A percentile compares a stretch with the other conserved stretches of the same genome.
Evolutionary conservation across 2,113 vertebrate genomes (phyloP).

Genomic region (Alethe diademata): DNA sequence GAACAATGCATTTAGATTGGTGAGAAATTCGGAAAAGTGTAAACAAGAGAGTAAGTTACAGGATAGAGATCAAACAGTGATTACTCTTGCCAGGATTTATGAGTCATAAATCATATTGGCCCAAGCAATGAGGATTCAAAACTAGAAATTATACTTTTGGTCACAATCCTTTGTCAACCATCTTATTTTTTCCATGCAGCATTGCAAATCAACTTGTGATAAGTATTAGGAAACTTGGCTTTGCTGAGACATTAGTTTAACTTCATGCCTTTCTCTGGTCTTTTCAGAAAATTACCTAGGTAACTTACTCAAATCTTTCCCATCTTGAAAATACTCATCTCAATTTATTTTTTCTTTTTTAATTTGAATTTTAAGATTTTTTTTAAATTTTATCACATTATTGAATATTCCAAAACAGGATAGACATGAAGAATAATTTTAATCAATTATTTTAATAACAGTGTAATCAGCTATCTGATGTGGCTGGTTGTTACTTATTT

Average conservation of each 20-base stretch:
- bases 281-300: background rate
- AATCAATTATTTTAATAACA: background rate
- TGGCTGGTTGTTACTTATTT: background rate
- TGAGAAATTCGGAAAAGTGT: background rate
- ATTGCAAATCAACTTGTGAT: background rate
- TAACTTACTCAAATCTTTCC: background rate
- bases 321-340: background rate
- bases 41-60: background rate
- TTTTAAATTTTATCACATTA: background rate
- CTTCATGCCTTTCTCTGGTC: background rate
- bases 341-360: background rate
- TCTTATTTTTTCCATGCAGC: background rate
- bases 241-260: background rate
- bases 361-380: background rate
- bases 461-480: background rate
- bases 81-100: background rate
- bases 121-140: background rate
- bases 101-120: background rate
- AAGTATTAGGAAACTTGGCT: background rate
- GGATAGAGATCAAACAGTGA: background rate
- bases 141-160: background rate
- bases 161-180: accelerated
- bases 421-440: background rate
- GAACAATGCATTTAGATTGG: background rate
- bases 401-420: background rate